Conservation (phyloP, 2,797 vertebrate genomes). For the Chromis chromis region DNA sequence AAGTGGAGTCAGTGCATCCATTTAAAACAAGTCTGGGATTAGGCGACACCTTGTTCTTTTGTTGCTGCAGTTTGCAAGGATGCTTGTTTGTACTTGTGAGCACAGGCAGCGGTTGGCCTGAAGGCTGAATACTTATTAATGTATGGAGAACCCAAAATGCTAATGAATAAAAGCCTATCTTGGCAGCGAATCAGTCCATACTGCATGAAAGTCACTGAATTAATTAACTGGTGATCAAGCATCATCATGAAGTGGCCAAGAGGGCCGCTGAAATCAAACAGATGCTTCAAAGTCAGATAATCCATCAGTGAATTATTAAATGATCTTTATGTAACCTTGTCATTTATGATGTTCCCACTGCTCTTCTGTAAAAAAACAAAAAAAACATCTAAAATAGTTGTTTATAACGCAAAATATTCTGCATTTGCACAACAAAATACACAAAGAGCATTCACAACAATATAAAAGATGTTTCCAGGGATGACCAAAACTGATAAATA, state of each 20-base stretch:
- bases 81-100: constrained; percentile 39
- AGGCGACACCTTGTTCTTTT: constrained; percentile 19
- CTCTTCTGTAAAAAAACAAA: neutral
- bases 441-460: neutral
- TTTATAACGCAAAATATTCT: neutral
- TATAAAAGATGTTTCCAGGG: no score
- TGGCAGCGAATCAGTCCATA: constrained; percentile 51
- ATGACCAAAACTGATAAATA: neutral
- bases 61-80: constrained; percentile 38
- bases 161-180: constrained; percentile 60
- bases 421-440: neutral
- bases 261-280: constrained; percentile 41
- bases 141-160: constrained; percentile 41
- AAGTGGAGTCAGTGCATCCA: neutral
- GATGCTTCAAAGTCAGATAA: constrained; percentile 26
- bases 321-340: constrained; percentile 38
- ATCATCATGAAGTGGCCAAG: constrained; percentile 44
- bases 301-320: constrained; percentile 31
- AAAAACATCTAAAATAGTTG: neutral
- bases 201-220: constrained; percentile 45
- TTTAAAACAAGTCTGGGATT: constrained; percentile 32
- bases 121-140: constrained; percentile 65
- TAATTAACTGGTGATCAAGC: constrained; percentile 60
- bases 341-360: constrained; percentile 21
- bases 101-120: constrained; percentile 46